A percentile compares a stretch with the other conserved stretches of the same genome.
These are phyloP conservation scores for Neopipo cinnamomea DNA, from an alignment of 2,113 vertebrate genomes.

Conservation along the genomic window DNA sequence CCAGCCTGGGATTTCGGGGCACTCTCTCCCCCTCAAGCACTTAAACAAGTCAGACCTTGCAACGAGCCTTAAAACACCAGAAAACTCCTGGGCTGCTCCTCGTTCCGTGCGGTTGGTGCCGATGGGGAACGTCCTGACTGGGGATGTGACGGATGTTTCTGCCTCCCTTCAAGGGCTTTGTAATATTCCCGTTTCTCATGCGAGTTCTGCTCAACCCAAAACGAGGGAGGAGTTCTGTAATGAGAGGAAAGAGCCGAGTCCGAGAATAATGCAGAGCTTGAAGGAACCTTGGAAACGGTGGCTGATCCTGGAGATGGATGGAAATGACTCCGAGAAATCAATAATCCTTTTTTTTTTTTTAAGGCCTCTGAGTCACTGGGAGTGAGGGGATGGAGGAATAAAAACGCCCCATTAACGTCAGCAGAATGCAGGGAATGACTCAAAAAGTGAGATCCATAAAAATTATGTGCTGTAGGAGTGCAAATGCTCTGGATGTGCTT, in stretches of 20 bases:
- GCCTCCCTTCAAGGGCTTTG: background rate
- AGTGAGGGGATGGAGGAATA: background rate
- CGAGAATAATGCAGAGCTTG: background rate
- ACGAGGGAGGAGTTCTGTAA: background rate
- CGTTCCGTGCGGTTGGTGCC: background rate
- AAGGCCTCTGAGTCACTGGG: background rate
- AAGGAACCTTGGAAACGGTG: background rate
- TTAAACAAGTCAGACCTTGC: background rate
- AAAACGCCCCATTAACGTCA: background rate
- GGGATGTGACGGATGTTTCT: background rate
- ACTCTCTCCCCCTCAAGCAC: background rate
- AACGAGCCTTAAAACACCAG: rapidly evolving
- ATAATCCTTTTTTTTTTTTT: background rate
- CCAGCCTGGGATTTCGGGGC: background rate
- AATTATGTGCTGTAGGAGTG: rapidly evolving
- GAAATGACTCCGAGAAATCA: background rate
- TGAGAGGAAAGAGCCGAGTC: background rate
- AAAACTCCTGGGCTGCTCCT: no score
- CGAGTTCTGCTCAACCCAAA: background rate
- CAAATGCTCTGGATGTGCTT: background rate
- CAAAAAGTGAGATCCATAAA: background rate
- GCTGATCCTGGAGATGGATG: background rate
- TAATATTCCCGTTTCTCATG: background rate
- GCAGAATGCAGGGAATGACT: background rate
- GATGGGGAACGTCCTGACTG: background rate